Evolutionary conservation across 2,888 invertebrate genomes (phyloP).

Genomic region (Masnerella sp.): DNA sequence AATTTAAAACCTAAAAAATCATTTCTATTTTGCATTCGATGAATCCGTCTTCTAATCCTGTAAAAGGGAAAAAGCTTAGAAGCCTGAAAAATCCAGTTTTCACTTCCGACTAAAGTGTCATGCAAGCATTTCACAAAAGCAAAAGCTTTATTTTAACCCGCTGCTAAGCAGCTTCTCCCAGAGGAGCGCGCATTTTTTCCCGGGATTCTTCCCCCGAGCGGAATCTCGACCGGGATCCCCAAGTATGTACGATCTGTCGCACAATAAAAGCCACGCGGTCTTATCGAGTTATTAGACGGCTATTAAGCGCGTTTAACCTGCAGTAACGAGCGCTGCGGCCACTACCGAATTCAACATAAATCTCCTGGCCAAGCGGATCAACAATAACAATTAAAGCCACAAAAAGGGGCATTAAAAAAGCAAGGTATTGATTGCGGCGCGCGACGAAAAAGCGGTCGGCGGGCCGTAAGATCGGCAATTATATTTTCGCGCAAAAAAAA

Average conservation of each 20-base stretch:
- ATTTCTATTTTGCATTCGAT: no score
- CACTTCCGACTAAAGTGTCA: constrained; percentile 16
- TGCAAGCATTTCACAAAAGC: constrained; percentile 39
- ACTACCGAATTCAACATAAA: constrained; percentile 44
- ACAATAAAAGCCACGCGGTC: constrained; percentile 52
- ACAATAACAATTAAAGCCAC: constrained; percentile 39
- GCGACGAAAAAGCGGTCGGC: constrained; percentile 1
- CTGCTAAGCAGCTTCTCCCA: constrained; percentile 36
- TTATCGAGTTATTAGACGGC: constrained; percentile 58
- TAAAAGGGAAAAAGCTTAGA: background rate
- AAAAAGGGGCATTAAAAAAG: constrained; percentile 21
- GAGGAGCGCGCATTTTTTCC: constrained; percentile 40
- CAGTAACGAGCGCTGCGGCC: constrained; percentile 45
- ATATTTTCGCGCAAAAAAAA: constrained; percentile 17
- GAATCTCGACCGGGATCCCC: constrained; percentile 50
- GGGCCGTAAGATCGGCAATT: background rate
- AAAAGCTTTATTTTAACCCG: constrained; percentile 39
- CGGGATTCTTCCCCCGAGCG: constrained; percentile 49
- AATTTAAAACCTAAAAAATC: no score
- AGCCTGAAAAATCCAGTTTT: background rate
- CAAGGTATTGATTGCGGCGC: constrained; percentile 11
- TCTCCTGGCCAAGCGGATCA: constrained; percentile 28
- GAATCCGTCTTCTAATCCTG: no score
- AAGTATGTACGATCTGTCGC: constrained; percentile 54
- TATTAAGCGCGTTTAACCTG: constrained; percentile 43